phyloP scores from a whole-genome alignment of 2,113 vertebrate species.

The Falco punctatus region DNA sequence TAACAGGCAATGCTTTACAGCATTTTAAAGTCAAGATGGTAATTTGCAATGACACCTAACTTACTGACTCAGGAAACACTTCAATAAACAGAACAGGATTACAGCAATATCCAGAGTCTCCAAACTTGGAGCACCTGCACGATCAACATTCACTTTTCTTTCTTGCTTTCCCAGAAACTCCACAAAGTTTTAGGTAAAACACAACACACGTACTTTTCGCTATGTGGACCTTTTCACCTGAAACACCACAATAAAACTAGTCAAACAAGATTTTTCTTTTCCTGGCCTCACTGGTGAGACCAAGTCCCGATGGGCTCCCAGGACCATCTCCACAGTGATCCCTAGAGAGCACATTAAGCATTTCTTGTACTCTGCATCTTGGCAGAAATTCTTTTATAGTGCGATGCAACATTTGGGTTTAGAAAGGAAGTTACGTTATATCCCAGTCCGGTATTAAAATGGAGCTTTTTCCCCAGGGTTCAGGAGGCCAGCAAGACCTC shows the following conservation, averaged over 20 bases:
- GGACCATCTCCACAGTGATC: neutral
- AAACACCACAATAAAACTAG: neutral
- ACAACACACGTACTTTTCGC: neutral
- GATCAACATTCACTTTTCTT: neutral
- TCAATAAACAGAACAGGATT: neutral
- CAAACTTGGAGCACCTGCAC: neutral
- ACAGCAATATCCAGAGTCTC: neutral
- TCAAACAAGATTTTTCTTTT: neutral
- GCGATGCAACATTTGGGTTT: neutral
- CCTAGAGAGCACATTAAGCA: neutral
- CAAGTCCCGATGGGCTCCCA: neutral
- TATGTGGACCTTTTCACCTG: neutral
- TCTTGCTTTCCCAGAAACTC: neutral
- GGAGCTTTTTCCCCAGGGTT: neutral
- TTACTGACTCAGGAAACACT: neutral
- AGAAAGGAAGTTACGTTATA: neutral
- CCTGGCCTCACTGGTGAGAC: neutral
- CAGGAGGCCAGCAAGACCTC: neutral
- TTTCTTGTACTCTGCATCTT: neutral
- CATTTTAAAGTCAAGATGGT: neutral
- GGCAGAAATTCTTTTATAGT: neutral
- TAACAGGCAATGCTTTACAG: neutral
- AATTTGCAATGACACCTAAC: neutral
- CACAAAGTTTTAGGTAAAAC: neutral
- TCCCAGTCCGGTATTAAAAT: neutral